Evolutionary conservation across 2,113 vertebrate species (phyloP).

Genomic region (Pyxicephalus adspersus): DNA sequence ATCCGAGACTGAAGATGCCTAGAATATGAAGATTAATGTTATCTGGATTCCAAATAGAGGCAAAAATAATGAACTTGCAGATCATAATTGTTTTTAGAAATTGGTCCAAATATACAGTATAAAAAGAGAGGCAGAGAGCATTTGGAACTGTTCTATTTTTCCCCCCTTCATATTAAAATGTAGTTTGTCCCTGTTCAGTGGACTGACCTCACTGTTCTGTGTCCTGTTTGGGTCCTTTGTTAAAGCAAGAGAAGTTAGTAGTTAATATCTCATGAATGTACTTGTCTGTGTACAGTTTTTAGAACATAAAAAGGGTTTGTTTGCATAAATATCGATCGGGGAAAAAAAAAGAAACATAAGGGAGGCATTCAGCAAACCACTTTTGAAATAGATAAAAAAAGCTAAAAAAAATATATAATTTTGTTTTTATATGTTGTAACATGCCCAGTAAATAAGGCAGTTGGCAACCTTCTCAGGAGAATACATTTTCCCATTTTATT

Average conservation of each 20-base stretch:
- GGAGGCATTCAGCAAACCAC: constrained; percentile 75
- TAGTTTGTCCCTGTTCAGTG: constrained; percentile 87
- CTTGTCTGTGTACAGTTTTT: constrained; percentile 94
- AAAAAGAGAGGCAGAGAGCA: constrained; percentile 69
- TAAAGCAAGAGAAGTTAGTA: constrained; percentile 87
- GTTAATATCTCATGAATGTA: constrained; percentile 92
- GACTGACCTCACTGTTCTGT: constrained; percentile 82
- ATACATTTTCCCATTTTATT: constrained; percentile 75
- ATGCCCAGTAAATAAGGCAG: constrained; percentile 80
- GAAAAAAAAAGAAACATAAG: constrained; percentile 67
- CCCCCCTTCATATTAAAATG: constrained; percentile 78
- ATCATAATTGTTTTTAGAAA: constrained; percentile 67
- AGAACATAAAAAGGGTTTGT: constrained; percentile 83
- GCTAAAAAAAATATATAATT: constrained; percentile 60
- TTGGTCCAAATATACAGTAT: constrained; percentile 70
- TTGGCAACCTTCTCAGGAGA: constrained; percentile 98
- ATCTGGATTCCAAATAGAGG: constrained; percentile 70
- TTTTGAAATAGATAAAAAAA: constrained; percentile 67
- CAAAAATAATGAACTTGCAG: constrained; percentile 72
- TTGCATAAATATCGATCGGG: constrained; percentile 85
- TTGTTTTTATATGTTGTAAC: constrained; percentile 74
- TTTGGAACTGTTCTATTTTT: constrained; percentile 55
- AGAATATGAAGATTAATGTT: neutral
- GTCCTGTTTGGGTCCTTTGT: constrained; percentile 86
- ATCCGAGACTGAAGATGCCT: constrained; percentile 37